phyloP scores from a whole-genome alignment of 1,140 invertebrate species.

The Aphelenchoides fujianensis region DNA sequence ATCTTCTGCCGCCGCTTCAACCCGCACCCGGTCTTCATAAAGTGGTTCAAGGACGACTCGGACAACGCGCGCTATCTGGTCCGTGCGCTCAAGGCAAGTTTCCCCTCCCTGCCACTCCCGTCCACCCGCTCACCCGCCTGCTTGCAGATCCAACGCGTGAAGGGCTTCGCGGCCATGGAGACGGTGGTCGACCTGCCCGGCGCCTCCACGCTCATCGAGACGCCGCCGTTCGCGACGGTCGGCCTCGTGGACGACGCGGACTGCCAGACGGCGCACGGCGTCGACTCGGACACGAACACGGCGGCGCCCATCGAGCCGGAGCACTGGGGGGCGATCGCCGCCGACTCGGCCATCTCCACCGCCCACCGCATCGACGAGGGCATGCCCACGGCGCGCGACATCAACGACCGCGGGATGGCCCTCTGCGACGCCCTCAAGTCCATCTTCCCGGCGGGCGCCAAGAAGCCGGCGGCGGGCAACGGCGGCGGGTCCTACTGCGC shows the following conservation, averaged over 20 bases:
- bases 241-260: neutral
- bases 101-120: neutral
- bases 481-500: neutral
- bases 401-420: neutral
- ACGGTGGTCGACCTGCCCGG: neutral
- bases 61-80: neutral
- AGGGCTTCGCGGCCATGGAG: neutral
- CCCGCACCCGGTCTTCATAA: no score
- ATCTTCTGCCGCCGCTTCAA: neutral
- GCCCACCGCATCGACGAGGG: neutral
- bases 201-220: neutral
- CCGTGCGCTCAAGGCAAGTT: neutral
- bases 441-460: neutral
- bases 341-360: neutral
- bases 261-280: neutral
- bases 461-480: neutral
- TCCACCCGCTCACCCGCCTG: neutral
- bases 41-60: slow-evolving; percentile 1
- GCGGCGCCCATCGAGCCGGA: neutral
- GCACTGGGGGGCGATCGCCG: neutral
- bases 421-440: neutral
- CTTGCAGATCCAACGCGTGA: neutral
- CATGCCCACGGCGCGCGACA: neutral
- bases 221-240: neutral
- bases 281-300: slow-evolving; percentile 3